Conservation (phyloP, 2,113 vertebrate genomes). For the Chaetodon auriga region DNA sequence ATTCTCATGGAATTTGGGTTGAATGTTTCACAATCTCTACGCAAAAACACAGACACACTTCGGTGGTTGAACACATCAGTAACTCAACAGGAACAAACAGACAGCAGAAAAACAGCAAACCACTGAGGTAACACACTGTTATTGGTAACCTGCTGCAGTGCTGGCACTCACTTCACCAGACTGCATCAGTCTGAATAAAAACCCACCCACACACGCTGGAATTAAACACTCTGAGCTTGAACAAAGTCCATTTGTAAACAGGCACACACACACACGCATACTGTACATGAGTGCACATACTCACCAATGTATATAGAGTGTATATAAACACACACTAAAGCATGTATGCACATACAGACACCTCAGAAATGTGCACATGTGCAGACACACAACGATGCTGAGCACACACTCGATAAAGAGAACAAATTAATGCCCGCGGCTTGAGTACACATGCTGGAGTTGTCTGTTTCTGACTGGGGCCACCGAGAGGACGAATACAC, state of each 20-base stretch:
- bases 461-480: slow-evolving; percentile 57
- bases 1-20: background rate
- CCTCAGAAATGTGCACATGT: background rate
- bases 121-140: slow-evolving; percentile 60
- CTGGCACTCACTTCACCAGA: slow-evolving; percentile 73
- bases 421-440: slow-evolving; percentile 67
- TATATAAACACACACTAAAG: slow-evolving; percentile 6
- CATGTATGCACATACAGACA: slow-evolving; percentile 36
- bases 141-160: slow-evolving; percentile 70
- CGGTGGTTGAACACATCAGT: slow-evolving; percentile 59
- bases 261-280: slow-evolving; percentile 28
- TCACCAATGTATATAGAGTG: slow-evolving; percentile 12
- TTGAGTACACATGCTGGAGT: slow-evolving; percentile 59
- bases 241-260: slow-evolving; percentile 64
- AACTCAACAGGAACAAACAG: slow-evolving; percentile 59
- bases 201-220: slow-evolving; percentile 68
- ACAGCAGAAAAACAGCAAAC: slow-evolving; percentile 40
- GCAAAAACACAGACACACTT: slow-evolving; percentile 71
- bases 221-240: slow-evolving; percentile 62
- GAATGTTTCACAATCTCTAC: slow-evolving; percentile 1
- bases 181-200: slow-evolving; percentile 65
- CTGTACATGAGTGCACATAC: slow-evolving; percentile 20
- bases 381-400: slow-evolving; percentile 36
- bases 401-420: slow-evolving; percentile 30
- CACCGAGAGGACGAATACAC: slow-evolving; percentile 55